Evolutionary conservation across 2,888 invertebrate genomes (phyloP).

Genomic region (Ephialtes manifestator): DNA sequence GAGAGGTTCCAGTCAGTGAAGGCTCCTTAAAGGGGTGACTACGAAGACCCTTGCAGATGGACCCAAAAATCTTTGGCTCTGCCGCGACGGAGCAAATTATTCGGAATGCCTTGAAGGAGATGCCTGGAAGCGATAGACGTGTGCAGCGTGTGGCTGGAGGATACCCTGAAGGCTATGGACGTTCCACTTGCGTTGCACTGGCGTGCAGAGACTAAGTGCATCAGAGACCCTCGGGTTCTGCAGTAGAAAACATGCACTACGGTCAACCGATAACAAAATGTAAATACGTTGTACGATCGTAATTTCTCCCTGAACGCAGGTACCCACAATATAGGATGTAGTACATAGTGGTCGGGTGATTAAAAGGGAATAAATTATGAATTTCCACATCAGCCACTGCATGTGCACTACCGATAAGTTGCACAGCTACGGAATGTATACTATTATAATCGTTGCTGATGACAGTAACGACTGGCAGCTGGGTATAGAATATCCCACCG

Average conservation of each 20-base stretch:
- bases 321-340: background rate
- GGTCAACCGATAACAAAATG: constrained; percentile 33
- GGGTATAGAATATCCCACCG: constrained; percentile 36
- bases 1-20: background rate
- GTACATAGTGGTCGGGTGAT: constrained; percentile 2
- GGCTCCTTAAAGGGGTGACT: constrained; percentile 15
- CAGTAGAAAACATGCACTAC: background rate
- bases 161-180: constrained; percentile 11
- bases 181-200: constrained; percentile 28
- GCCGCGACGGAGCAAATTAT: constrained; percentile 77
- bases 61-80: constrained; percentile 32
- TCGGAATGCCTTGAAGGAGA: constrained; percentile 77
- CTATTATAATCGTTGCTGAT: constrained; percentile 20
- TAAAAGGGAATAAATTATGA: constrained; percentile 19
- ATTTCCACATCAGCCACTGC: constrained; percentile 23
- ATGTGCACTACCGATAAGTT: constrained; percentile 9
- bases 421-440: constrained; percentile 10
- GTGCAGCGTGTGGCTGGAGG: constrained; percentile 16
- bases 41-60: background rate
- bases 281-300: constrained; percentile 32
- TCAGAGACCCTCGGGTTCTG: constrained; percentile 4
- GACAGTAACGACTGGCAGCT: constrained; percentile 32
- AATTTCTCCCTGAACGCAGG: constrained; percentile 19
- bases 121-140: constrained; percentile 64
- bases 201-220: constrained; percentile 23